phyloP scores from a whole-genome alignment of 2,888 invertebrate genomes.

The Sisyra terminalis region DNA sequence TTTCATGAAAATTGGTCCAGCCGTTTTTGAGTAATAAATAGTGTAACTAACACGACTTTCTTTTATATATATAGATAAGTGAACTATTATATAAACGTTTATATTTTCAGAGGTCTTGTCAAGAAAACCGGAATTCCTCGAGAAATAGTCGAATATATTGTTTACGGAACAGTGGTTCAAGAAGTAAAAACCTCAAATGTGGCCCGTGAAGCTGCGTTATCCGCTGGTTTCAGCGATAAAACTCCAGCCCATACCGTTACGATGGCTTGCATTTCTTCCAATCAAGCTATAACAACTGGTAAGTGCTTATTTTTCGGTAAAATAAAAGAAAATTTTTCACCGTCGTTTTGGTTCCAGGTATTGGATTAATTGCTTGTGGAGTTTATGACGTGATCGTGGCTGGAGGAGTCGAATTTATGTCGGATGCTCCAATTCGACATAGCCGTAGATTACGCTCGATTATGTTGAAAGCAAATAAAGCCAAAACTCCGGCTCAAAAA shows the following conservation, averaged over 20 bases:
- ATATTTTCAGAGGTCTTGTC: conserved; percentile 47
- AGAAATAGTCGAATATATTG: conserved; percentile 80
- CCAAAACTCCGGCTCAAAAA: conserved; percentile 69
- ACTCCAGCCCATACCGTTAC: conserved; percentile 97
- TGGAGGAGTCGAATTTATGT: conserved; percentile 98
- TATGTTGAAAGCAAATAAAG: conserved; percentile 77
- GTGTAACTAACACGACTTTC: no score
- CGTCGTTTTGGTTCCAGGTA: conserved; percentile 43
- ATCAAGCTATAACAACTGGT: conserved; percentile 64
- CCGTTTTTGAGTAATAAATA: no score
- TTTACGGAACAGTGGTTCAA: conserved; percentile 93
- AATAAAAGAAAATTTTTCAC: no score
- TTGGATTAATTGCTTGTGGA: conserved; percentile 84
- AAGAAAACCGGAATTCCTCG: conserved; percentile 67
- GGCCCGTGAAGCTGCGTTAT: conserved; percentile 80
- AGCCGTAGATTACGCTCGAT: conserved; percentile 76
- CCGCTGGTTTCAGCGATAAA: conserved; percentile 77
- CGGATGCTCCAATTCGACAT: conserved; percentile 94
- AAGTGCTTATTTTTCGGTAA: no score
- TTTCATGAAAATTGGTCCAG: no score
- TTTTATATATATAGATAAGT: no score
- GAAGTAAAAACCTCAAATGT: conserved; percentile 96
- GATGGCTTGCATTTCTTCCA: conserved; percentile 97
- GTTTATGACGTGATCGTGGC: conserved; percentile 84
- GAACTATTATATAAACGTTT: no score